Evolutionary conservation across 2,888 invertebrate genomes (phyloP), one percentile per base, ranked within the genome.

Genomic region (Troides helena): DNA sequence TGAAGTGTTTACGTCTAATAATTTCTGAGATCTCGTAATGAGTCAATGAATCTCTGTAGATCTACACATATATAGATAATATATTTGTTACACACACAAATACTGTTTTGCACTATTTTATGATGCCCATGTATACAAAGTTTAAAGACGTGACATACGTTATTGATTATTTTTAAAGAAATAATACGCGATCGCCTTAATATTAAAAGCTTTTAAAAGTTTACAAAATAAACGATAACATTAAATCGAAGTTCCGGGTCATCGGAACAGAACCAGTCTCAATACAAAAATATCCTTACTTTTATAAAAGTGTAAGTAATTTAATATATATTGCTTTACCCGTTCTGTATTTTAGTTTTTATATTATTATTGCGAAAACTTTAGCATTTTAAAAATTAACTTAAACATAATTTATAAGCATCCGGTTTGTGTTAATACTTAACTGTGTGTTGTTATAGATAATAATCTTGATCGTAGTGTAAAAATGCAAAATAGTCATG

Each of bases 141-240:
- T 53, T 53, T 46, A 46, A 46, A 14, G 14, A 14, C 10, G 53
- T 5, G 6, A 53, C 53, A 53, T n/a, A n/a, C 53, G n/a, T 18
- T 18, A 53, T 18, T n/a, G n/a, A 53, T 18, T 53, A n/a, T n/a
- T n/a, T n/a, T n/a, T 18, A 18, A 18, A 53, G 4, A 0, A 6
- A n/a, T 53, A 7, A 14, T 46, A 14, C 14, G 5, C 53, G 53
- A 53, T 53, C 53, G 18, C n/a, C 8, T 53, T 53, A 53, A 53
- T n/a, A 53, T n/a, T 53, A 53, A 53, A 53, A 46, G 14, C 46
- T 46, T 46, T 46, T 46, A 46, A 46, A 46, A 12, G 14, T 50
- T 67, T 25, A 60, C 60, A 56, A 14, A 53, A 58, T 39, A 68
- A 71, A 71, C 68, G 64, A 64, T 56, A 57, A 64, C 64, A 58